These are phyloP conservation scores for Priapulus caudatus DNA, from an alignment of 2,888 invertebrate species.

Conservation along the genomic window DNA sequence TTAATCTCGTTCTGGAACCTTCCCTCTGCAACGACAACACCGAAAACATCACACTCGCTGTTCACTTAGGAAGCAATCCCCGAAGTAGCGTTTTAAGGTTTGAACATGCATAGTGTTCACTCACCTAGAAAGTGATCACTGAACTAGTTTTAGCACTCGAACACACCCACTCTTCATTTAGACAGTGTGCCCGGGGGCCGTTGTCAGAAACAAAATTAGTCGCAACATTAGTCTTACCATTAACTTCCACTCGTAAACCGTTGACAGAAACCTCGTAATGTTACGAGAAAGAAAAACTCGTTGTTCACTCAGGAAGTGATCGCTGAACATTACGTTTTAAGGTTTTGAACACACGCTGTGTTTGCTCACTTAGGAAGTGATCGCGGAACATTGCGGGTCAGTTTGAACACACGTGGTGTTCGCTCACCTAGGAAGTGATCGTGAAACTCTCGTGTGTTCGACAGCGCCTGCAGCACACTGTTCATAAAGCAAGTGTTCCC, in stretches of 20 bases:
- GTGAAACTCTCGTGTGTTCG: constrained; percentile 42
- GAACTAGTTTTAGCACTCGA: constrained; percentile 28
- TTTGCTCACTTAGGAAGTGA: no score
- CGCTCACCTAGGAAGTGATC: constrained; percentile 42
- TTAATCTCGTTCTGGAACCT: constrained; percentile 41
- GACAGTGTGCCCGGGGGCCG: no score
- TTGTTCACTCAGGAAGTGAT: no score
- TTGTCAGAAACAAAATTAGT: no score
- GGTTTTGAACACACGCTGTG: not conserved
- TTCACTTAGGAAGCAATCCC: no score
- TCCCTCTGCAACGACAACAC: constrained; percentile 24
- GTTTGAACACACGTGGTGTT: not conserved
- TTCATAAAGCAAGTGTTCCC: constrained; percentile 48
- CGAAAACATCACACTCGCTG: not conserved
- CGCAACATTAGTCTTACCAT: no score
- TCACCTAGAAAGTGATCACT: constrained; percentile 42
- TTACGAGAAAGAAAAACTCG: no score
- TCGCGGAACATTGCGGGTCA: no score
- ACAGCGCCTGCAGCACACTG: constrained; percentile 43
- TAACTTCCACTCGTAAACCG: no score
- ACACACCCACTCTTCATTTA: not conserved
- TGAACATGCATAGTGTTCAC: constrained; percentile 10
- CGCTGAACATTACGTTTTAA: no score
- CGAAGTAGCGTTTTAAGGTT: no score
- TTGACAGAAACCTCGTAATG: no score